Evolutionary conservation across 2,113 vertebrate genomes (phyloP), one percentile per base, ranked within the genome.

Genomic region (Anguilla japonica): DNA sequence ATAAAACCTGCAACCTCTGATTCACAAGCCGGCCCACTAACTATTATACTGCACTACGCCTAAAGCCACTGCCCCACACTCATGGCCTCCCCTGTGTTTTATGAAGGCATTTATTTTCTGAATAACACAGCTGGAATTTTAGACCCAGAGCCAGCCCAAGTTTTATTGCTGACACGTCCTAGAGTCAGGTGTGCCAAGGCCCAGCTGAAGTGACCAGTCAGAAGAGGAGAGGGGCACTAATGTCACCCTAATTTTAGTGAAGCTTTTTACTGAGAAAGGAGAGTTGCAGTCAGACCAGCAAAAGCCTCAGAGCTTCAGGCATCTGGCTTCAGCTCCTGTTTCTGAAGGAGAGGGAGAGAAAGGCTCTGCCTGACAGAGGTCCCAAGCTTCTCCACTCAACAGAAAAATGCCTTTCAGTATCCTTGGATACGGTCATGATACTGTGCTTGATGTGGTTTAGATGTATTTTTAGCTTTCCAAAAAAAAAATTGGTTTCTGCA

Each of bases 151-250:
- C 86, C 88, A 87, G 85, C 41, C 39, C 29, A 88, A 53, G 92
- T 93, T 94, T 93, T 90, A 90, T 89, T 18, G 53, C 71, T 88
- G 89, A 88, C 88, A 88, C 81, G 87, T 89, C 91, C 88, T 80
- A 84, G 87, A 50, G 86, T 91, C 93, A 94, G 94, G 92, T 93
- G 93, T 89, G 89, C 88, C 90, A 92, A 92, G 92, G 91, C 90
- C 91, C 84, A 83, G 87, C 87, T 87, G 83, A 93, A 94, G 92
- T 90, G 90, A 93, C 93, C 92, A 92, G 92, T 94, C 90, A 91
- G 92, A 88, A 93, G 93, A 91, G 39, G 83, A 91, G 87, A 41
- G 84, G 87, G 85, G 84, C 90, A 87, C 86, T 92, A 92, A 93
- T 83, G 71, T 91, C 85, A 84, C 89, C 87, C 90, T 43, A 83